These are phyloP conservation scores for Atethmia centrago DNA, from an alignment of 2,888 invertebrate genomes.

Conservation along the genomic window DNA sequence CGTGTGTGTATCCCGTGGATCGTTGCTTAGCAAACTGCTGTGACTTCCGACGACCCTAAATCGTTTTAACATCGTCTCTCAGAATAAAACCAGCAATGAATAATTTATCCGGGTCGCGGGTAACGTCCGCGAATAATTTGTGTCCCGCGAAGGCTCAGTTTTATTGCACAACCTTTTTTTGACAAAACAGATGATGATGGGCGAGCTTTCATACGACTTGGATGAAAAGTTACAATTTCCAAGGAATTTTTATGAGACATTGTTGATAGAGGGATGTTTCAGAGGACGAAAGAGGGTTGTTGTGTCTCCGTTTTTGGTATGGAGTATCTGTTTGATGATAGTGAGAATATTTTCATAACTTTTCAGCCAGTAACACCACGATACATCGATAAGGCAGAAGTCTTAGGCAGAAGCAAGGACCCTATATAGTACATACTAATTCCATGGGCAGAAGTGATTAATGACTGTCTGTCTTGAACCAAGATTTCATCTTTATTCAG, in stretches of 20 bases:
- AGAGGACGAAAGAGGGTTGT: background rate
- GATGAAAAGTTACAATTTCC: constrained; percentile 55
- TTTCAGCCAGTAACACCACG: background rate
- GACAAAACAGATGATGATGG: constrained; percentile 49
- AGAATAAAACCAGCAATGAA: constrained; percentile 63
- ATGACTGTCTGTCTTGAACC: no score
- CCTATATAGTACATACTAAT: no score
- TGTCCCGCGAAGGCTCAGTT: constrained; percentile 59
- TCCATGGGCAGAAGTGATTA: no score
- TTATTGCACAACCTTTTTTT: constrained; percentile 63
- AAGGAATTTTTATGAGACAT: constrained; percentile 21
- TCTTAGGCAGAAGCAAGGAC: no score
- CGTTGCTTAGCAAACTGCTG: no score
- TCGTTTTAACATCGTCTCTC: constrained; percentile 49
- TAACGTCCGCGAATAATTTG: constrained; percentile 69
- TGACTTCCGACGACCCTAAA: no score
- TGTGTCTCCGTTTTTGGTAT: background rate
- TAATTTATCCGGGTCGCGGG: constrained; percentile 69
- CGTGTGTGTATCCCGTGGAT: no score
- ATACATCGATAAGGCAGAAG: no score
- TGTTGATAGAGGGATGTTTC: background rate
- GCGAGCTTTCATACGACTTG: constrained; percentile 3
- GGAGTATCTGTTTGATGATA: background rate
- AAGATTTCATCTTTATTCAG: no score
- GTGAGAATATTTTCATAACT: background rate